phyloP scores from a whole-genome alignment of 2,113 vertebrate species.

The Pseudonaja textilis region DNA sequence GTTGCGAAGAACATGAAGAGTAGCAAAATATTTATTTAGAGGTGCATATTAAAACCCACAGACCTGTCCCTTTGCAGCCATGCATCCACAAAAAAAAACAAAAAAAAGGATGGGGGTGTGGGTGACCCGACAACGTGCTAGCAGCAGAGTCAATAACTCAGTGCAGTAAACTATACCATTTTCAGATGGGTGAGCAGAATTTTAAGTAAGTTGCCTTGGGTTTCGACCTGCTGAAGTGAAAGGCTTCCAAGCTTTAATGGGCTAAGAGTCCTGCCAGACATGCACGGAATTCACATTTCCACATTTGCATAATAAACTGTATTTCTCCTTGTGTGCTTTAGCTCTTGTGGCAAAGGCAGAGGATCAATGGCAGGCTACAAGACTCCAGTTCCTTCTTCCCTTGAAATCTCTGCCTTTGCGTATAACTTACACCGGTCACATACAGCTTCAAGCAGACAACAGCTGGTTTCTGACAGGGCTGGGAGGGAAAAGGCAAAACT shows the following conservation, averaged over 20 bases:
- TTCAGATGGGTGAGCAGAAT: slow-evolving; percentile 20
- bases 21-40: slow-evolving; percentile 38
- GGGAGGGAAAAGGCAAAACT: slow-evolving; percentile 26
- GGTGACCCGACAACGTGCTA: background rate
- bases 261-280: slow-evolving; percentile 7
- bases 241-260: slow-evolving; percentile 14
- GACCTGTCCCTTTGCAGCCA: slow-evolving; percentile 25
- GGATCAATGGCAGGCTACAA: slow-evolving; percentile 29
- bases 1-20: slow-evolving; percentile 38
- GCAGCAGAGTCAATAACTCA: slow-evolving; percentile 19
- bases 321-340: slow-evolving; percentile 25
- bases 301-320: slow-evolving; percentile 40
- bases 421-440: slow-evolving; percentile 14
- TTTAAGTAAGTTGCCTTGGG: slow-evolving; percentile 49
- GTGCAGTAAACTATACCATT: slow-evolving; percentile 30
- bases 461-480: background rate
- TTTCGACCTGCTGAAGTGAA: slow-evolving; percentile 41
- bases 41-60: slow-evolving; percentile 6
- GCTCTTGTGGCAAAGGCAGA: slow-evolving; percentile 4
- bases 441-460: background rate
- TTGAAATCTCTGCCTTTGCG: background rate
- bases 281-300: slow-evolving; percentile 44
- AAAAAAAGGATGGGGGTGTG: background rate
- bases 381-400: background rate
- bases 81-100: background rate